Conservation (phyloP, 1,140 invertebrate species). For the Gryllus bimaculatus region DNA sequence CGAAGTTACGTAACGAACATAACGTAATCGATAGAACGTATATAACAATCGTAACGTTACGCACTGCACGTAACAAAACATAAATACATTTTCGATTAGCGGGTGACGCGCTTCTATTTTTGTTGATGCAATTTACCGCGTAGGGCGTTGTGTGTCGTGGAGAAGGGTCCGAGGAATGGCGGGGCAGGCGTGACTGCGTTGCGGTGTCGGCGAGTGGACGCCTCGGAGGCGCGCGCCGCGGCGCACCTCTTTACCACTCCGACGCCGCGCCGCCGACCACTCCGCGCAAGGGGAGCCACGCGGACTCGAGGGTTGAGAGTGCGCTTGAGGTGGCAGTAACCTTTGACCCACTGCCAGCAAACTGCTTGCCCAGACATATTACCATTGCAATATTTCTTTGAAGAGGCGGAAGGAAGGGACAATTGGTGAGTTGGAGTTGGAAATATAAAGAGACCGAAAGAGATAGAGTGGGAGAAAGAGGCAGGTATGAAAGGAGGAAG, state of each 20-base stretch:
- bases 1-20: no score
- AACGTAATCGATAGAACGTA: no score
- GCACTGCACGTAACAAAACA: no score
- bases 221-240: not conserved
- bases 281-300: not conserved
- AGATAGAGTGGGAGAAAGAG: not conserved
- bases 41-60: no score
- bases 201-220: not conserved
- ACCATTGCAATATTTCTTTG: no score
- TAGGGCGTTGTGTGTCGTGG: no score
- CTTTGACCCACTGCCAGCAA: not conserved
- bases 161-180: no score
- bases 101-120: no score
- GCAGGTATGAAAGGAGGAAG: not conserved
- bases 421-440: not conserved
- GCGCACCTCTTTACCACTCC: not conserved
- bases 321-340: not conserved
- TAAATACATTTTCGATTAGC: no score
- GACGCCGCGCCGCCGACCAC: not conserved
- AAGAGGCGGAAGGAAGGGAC: not conserved
- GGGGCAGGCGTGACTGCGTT: not conserved
- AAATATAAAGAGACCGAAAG: not conserved
- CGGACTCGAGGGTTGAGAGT: not conserved
- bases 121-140: no score
- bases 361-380: no score